Conservation (phyloP, 2,797 vertebrate genomes). For the Coregonus sp. region DNA sequence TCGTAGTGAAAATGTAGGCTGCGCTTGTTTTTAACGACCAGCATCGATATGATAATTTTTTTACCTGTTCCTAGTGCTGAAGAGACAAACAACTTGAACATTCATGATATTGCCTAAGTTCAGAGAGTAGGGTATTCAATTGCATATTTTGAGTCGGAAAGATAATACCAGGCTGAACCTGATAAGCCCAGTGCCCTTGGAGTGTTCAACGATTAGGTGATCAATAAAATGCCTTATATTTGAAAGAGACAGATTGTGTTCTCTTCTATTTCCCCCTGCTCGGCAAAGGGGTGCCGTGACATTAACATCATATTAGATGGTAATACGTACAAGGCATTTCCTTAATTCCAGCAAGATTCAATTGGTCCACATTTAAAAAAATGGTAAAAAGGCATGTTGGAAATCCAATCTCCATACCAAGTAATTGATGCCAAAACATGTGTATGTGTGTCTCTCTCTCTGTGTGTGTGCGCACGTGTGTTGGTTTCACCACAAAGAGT, state of each 20-base stretch:
- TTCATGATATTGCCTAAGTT: neutral
- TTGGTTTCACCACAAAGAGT: slow-evolving; percentile 2
- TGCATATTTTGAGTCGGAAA: neutral
- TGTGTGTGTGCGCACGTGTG: neutral
- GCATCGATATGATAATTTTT: too few relatives aligned
- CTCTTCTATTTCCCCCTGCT: slow-evolving; percentile 1
- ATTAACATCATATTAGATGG: slow-evolving; percentile 19
- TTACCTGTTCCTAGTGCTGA: neutral
- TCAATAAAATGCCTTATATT: slow-evolving; percentile 28
- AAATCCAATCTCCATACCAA: slow-evolving; percentile 7
- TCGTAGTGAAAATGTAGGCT: too few relatives aligned
- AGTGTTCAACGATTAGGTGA: slow-evolving; percentile 26
- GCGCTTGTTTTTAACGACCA: too few relatives aligned
- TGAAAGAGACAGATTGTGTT: slow-evolving; percentile 23
- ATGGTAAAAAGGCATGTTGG: slow-evolving; percentile 21
- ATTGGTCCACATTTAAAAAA: slow-evolving; percentile 15
- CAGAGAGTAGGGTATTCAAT: neutral
- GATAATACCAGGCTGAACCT: neutral
- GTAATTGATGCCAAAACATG: neutral
- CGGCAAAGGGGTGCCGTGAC: neutral
- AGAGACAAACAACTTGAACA: neutral
- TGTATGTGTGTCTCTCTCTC: neutral
- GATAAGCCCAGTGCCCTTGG: slow-evolving; percentile 18
- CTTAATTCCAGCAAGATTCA: neutral
- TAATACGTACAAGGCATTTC: slow-evolving; percentile 59